phyloP scores from a whole-genome alignment of 2,113 vertebrate species.

The Mandrillus leucophaeus region DNA sequence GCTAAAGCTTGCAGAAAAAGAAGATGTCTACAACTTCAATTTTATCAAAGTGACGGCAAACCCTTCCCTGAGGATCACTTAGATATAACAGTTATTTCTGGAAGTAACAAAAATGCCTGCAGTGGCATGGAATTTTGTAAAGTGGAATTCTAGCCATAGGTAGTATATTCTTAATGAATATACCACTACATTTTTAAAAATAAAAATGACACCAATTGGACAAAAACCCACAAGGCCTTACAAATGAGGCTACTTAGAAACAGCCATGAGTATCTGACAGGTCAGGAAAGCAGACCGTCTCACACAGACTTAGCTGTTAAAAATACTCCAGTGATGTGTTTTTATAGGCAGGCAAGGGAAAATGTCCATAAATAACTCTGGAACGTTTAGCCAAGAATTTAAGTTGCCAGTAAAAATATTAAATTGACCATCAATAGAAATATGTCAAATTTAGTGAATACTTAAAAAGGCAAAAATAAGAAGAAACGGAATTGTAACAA shows the following conservation, averaged over 20 bases:
- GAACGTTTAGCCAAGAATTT: constrained; percentile 76
- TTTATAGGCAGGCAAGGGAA: constrained; percentile 68
- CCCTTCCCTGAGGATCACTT: background rate
- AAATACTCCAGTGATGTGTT: constrained; percentile 51
- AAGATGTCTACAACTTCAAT: background rate
- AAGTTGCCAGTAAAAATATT: constrained; percentile 74
- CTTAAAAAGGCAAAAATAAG: constrained; percentile 39
- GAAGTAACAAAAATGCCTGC: background rate
- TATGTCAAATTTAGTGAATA: constrained; percentile 45
- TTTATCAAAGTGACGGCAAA: background rate
- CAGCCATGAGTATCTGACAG: background rate
- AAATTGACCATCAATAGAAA: constrained; percentile 55
- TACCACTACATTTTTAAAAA: background rate
- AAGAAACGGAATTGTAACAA: background rate
- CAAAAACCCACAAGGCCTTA: constrained; percentile 68
- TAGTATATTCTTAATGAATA: background rate
- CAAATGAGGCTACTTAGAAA: constrained; percentile 58
- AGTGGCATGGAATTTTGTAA: background rate
- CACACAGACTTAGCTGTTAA: background rate
- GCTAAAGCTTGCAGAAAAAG: background rate
- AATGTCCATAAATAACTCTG: constrained; percentile 79
- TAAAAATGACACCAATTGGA: background rate
- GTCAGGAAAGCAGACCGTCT: constrained; percentile 27
- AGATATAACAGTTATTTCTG: constrained; percentile 11
- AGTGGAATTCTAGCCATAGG: background rate